These are phyloP conservation scores for Endomychus coccineus DNA, from an alignment of 2,888 invertebrate genomes.

Conservation along the genomic window DNA sequence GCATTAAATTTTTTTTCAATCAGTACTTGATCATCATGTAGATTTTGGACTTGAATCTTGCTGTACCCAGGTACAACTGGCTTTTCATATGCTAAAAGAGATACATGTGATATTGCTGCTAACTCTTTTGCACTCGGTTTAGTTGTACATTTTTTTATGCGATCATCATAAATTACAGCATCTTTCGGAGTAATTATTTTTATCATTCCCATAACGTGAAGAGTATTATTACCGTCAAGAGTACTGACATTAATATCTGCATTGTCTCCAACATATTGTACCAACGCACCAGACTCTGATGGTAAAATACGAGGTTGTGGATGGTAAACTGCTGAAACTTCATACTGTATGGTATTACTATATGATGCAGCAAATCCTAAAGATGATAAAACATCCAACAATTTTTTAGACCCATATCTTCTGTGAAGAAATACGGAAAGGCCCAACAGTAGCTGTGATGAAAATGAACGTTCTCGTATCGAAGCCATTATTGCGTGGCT, in stretches of 20 bases:
- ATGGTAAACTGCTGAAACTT: slow-evolving; percentile 7
- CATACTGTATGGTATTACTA: slow-evolving; percentile 21
- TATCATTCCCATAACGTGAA: too few relatives aligned
- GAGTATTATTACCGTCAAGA: too few relatives aligned
- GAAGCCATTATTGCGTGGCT: slow-evolving; percentile 33
- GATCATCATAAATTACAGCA: slow-evolving; percentile 6
- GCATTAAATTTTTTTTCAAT: too few relatives aligned
- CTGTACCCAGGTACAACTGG: too few relatives aligned
- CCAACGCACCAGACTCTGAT: slow-evolving; percentile 30
- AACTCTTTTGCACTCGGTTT: slow-evolving; percentile 15
- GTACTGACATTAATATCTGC: slow-evolving; percentile 32
- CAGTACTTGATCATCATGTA: too few relatives aligned
- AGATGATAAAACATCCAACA: slow-evolving; percentile 31
- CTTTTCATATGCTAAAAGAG: too few relatives aligned
- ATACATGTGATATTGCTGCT: too few relatives aligned
- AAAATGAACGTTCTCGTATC: slow-evolving; percentile 27
- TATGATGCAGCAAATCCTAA: slow-evolving; percentile 35
- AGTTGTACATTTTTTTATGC: too few relatives aligned
- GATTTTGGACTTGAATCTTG: slow-evolving; percentile 18
- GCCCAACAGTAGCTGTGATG: slow-evolving; percentile 29
- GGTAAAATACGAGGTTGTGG: slow-evolving; percentile 30
- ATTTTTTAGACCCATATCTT: slow-evolving; percentile 33
- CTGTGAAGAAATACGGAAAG: slow-evolving; percentile 33
- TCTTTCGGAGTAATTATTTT: too few relatives aligned
- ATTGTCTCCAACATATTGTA: slow-evolving; percentile 32